Conservation (phyloP, 2,888 invertebrate genomes). For the Plebejus anna region DNA sequence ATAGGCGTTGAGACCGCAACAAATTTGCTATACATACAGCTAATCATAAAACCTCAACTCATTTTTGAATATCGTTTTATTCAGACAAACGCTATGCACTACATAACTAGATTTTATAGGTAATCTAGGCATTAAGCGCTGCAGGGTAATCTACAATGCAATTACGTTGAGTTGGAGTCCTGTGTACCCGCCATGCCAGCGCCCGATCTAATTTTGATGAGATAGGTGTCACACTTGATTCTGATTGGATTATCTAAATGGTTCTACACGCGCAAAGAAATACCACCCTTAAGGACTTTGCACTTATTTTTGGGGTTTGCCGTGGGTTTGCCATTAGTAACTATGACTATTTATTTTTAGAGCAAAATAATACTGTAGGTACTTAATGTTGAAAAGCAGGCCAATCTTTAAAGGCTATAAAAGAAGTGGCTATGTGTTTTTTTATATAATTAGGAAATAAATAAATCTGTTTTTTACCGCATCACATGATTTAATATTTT, state of each 20-base stretch:
- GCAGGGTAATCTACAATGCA: conserved; percentile 5
- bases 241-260: conserved; percentile 16
- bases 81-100: neutral
- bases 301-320: neutral
- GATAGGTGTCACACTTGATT: conserved; percentile 13
- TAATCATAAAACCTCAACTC: too few relatives aligned
- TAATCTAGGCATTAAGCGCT: neutral
- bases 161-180: neutral
- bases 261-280: neutral
- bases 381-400: neutral
- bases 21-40: too few relatives aligned
- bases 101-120: neutral
- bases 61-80: neutral
- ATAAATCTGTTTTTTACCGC: too few relatives aligned
- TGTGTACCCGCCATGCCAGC: neutral
- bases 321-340: neutral
- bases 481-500: too few relatives aligned
- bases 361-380: neutral
- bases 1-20: too few relatives aligned
- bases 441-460: too few relatives aligned
- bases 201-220: conserved; percentile 17
- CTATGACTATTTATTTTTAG: neutral
- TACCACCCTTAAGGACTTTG: neutral
- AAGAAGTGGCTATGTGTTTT: too few relatives aligned
- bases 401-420: too few relatives aligned